Conservation (phyloP, 2,797 vertebrate species). For the Galago senegalensis region DNA sequence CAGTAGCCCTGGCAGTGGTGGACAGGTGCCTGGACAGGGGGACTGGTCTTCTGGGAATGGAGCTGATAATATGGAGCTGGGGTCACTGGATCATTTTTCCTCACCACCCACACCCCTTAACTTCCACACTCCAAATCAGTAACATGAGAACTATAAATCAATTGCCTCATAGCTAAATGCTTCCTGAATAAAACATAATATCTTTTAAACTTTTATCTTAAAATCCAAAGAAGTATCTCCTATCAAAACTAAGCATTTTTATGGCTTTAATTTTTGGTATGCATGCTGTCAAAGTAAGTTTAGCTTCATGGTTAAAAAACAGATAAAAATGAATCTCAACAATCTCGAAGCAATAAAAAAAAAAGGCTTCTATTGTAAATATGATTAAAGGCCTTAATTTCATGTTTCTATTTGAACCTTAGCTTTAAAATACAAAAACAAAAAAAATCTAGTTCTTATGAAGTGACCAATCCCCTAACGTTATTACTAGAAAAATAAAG, state of each 20-base stretch:
- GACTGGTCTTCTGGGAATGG: no score
- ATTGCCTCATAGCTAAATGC: constrained; percentile 8
- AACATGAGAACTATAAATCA: background rate
- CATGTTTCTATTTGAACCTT: constrained; percentile 55
- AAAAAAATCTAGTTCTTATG: background rate
- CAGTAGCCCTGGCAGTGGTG: rapidly evolving
- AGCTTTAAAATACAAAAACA: constrained; percentile 15
- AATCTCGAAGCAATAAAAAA: constrained; percentile 14
- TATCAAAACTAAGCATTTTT: constrained; percentile 70
- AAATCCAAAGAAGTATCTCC: constrained; percentile 39
- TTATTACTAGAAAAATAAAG: constrained; percentile 32
- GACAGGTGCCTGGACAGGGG: background rate
- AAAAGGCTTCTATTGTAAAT: background rate
- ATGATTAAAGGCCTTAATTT: constrained; percentile 70
- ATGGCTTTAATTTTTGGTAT: constrained; percentile 74
- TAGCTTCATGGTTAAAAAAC: constrained; percentile 58
- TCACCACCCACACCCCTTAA: no score
- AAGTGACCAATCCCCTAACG: constrained; percentile 1
- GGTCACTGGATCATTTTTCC: no score
- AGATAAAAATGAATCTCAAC: constrained; percentile 66
- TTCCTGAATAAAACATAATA: constrained; percentile 72
- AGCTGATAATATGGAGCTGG: rapidly evolving
- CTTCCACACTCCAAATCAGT: background rate
- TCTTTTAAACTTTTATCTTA: constrained; percentile 72
- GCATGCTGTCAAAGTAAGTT: constrained; percentile 45